These are phyloP conservation scores for Aleiodes testaceus DNA, from an alignment of 2,888 invertebrate genomes.

Conservation along the genomic window DNA sequence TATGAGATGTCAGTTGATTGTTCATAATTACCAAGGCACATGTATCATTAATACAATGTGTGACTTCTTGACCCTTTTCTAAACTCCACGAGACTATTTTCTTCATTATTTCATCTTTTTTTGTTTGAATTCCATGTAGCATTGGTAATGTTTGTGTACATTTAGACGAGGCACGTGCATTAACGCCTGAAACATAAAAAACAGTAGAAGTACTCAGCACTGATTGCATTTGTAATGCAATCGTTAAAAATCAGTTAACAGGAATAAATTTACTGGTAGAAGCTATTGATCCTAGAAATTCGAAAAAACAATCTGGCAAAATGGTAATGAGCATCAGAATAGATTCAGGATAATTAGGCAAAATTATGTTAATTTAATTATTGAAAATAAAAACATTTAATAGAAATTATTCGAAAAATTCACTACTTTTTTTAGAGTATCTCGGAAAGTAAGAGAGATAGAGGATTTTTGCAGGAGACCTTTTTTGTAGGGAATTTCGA, in stretches of 20 bases:
- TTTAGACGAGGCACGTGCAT: conserved; percentile 47
- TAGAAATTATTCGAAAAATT: too few relatives aligned
- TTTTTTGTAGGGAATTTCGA: too few relatives aligned
- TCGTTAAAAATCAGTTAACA: conserved; percentile 53
- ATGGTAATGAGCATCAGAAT: conserved; percentile 27
- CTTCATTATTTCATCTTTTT: conserved; percentile 3
- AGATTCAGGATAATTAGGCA: too few relatives aligned
- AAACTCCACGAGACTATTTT: conserved; percentile 18
- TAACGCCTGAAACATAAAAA: conserved; percentile 50
- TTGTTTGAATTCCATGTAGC: not conserved
- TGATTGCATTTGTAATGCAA: conserved; percentile 54
- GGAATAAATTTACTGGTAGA: conserved; percentile 50
- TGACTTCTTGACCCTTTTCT: conserved; percentile 31
- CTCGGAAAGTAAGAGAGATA: too few relatives aligned
- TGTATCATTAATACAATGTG: conserved; percentile 64
- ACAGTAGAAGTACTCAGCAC: conserved; percentile 36
- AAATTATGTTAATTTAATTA: too few relatives aligned
- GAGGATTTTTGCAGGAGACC: too few relatives aligned
- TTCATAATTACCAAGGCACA: conserved; percentile 53
- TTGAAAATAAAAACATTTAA: too few relatives aligned
- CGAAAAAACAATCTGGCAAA: conserved; percentile 39
- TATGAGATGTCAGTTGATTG: conserved; percentile 24
- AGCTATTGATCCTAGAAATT: not conserved
- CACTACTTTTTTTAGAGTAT: too few relatives aligned
- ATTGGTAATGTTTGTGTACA: conserved; percentile 11